Evolutionary conservation across 2,888 invertebrate species (phyloP).

Genomic region (Euplagia quadripunctaria): DNA sequence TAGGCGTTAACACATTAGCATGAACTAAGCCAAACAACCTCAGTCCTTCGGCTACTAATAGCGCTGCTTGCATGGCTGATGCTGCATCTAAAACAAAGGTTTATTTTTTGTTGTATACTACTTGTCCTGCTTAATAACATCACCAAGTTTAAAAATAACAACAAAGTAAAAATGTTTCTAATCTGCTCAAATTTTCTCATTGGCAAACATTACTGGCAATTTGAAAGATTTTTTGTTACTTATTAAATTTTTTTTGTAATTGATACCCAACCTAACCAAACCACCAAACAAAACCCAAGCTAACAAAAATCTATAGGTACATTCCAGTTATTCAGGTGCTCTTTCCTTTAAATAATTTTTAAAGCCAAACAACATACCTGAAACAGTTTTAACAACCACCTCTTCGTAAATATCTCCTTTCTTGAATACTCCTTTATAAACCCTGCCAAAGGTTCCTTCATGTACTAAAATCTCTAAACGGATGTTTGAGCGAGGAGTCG

Average conservation of each 20-base stretch:
- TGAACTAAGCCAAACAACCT: conserved; percentile 91
- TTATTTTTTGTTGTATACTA: neutral
- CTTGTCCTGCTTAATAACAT: neutral
- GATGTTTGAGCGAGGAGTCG: conserved; percentile 88
- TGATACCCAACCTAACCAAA: no score
- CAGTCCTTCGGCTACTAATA: conserved; percentile 92
- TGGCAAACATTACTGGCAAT: no score
- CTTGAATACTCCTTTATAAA: conserved; percentile 92
- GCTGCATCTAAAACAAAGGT: conserved; percentile 87
- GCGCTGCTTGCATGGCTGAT: conserved; percentile 90
- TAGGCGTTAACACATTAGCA: conserved; percentile 90
- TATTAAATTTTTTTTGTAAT: no score
- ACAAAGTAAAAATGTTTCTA: no score
- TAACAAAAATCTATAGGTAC: no score
- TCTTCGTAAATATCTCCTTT: conserved; percentile 89
- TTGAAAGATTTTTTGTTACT: no score
- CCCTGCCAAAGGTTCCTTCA: conserved; percentile 95
- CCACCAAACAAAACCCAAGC: no score
- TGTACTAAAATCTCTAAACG: conserved; percentile 88
- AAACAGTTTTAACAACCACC: conserved; percentile 95
- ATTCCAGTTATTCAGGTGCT: no score
- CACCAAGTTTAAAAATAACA: no score
- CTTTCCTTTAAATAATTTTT: neutral
- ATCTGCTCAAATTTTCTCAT: no score
- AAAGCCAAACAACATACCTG: conserved; percentile 86